Evolutionary conservation across 2,113 vertebrate genomes (phyloP).

Genomic region (Macrotis lagotis): DNA sequence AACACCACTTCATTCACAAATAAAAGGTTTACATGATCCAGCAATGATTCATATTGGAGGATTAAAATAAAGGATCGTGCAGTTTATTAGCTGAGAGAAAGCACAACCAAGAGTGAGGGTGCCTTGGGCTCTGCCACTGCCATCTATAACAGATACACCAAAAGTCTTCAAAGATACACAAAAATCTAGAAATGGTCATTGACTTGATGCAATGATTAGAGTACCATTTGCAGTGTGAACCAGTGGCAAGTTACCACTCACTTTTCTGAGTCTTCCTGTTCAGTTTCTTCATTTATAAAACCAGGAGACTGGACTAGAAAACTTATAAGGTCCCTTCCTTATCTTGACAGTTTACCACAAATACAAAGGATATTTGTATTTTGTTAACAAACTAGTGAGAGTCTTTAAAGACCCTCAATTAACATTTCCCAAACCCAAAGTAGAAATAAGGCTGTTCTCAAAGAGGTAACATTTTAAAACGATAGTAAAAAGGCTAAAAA

Average conservation of each 20-base stretch:
- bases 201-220: neutral
- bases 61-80: neutral
- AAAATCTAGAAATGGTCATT: neutral
- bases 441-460: neutral
- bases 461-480: constrained; percentile 44
- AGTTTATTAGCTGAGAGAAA: neutral
- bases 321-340: neutral
- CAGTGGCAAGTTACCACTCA: neutral
- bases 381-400: neutral
- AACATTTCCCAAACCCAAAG: neutral
- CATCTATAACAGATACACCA: neutral
- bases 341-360: neutral
- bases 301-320: neutral
- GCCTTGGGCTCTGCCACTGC: no score
- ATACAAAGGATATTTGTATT: neutral
- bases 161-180: neutral
- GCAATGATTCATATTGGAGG: neutral
- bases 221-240: no score
- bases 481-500: constrained; percentile 33
- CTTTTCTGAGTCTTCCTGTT: neutral
- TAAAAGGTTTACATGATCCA: neutral
- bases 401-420: neutral
- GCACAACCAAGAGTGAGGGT: no score
- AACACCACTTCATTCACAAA: neutral
- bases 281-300: neutral